Base-by-base conservation (phyloP, 2,888 invertebrate species). In the Lysandra bellargus region DNA sequence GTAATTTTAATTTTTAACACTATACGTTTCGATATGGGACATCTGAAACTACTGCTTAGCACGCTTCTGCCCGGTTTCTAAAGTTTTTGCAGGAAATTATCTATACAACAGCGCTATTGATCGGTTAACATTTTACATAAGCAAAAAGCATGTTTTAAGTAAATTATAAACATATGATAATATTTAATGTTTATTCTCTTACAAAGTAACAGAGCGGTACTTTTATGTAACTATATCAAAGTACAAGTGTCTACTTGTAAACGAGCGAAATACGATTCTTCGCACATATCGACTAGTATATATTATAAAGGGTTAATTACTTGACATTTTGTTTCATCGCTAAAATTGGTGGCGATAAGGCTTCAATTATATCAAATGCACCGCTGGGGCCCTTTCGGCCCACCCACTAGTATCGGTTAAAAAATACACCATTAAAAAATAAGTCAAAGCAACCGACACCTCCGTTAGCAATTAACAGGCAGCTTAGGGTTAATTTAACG, bases 401-500 rank as follows among this genome's bases (percentile, higher is more conserved):
- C 69, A 69, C 37, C 14, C 33, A 17, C 14, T 5, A 5, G 30
- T 3, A 2, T 49, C 5, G 14, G 69, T 37, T 69, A 69, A 69
- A 64, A 61, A 69, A 30, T 30, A 2, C 64, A 3, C 3, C n/a
- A 9, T n/a, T 5, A 75, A 74, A 75, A 69, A 69, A 14, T 69
- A 33, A 30, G 33, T 57, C 57, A 37, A 76, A 76, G 76, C 57
- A 57, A 33, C 76, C 76, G 76, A 44, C 75, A 75, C 53, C 74
- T 74, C 40, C 44, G 44, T 74, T 44, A 44, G 9, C 23, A 14
- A 76, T 53, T 76, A 69, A 37, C 69, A 2, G 33, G 17, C 57
- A 53, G 33, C 57, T 76, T 76, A 76, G 30, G 76, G 76, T 76
- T 76, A 76, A 57, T 37, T 76, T 57, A 76, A 53, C 53, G 75